A percentile compares a stretch with the other conserved stretches of the same genome.
Conservation (phyloP, 2,113 vertebrate species). For the Colinus virginianus region DNA sequence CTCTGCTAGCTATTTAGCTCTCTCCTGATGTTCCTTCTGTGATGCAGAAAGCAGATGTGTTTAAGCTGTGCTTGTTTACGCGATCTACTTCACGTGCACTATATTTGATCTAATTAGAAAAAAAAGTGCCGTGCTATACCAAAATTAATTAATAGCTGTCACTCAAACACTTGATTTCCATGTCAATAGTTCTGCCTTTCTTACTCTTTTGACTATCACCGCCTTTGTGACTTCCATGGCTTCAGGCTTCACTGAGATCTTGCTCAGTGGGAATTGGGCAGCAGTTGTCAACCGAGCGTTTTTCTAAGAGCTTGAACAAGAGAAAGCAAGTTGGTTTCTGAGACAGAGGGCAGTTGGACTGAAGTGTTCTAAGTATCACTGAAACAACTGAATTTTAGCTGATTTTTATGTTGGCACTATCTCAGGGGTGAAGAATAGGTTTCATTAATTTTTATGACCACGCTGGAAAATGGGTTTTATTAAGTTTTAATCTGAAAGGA, state of each 20-base stretch:
- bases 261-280: not conserved
- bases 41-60: not conserved
- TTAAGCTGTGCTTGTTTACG: not conserved
- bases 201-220: not conserved
- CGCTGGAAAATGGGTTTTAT: not conserved
- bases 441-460: not conserved
- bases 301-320: not conserved
- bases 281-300: too few relatives aligned
- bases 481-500: not conserved
- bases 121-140: not conserved
- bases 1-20: not conserved
- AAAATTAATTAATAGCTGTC: not conserved
- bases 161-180: not conserved
- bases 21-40: not conserved
- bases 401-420: not conserved
- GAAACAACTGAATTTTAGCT: not conserved
- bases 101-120: not conserved
- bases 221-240: not conserved
- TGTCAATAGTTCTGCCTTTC: not conserved
- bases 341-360: not conserved
- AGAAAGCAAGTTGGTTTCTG: not conserved
- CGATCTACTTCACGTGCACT: not conserved
- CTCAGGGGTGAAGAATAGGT: not conserved
- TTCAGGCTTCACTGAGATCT: accelerated
- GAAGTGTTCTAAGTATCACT: not conserved